These are phyloP conservation scores for Caenorhabditis brenneri DNA, from an alignment of 1,140 invertebrate species.

Conservation along the genomic window DNA sequence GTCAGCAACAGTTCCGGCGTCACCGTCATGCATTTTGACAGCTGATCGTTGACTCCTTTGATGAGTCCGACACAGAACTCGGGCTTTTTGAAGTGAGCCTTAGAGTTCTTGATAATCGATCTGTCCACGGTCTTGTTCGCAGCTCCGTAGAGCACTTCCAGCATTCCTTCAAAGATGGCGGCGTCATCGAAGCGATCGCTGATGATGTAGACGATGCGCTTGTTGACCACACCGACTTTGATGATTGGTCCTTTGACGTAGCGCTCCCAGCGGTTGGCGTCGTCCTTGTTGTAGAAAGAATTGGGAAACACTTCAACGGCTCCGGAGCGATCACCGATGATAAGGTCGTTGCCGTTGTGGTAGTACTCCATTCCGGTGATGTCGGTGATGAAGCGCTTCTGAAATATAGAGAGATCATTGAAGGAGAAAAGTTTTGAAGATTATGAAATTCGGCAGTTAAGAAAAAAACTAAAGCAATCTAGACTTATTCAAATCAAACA, in stretches of 20 bases:
- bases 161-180: not conserved
- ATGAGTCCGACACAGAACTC: not conserved
- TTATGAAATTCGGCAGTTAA: too few relatives aligned
- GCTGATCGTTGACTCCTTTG: not conserved
- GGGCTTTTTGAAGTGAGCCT: not conserved
- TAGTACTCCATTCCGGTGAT: conserved; percentile 7
- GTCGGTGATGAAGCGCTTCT: not conserved
- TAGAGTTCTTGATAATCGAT: too few relatives aligned
- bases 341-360: not conserved
- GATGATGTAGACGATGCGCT: not conserved
- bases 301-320: not conserved
- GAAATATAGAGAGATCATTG: too few relatives aligned
- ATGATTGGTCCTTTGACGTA: not conserved
- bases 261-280: not conserved
- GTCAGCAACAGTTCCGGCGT: not conserved
- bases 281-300: not conserved
- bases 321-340: not conserved
- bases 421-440: too few relatives aligned
- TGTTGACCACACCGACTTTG: conserved; percentile 23
- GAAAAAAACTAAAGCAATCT: too few relatives aligned
- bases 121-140: not conserved
- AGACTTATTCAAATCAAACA: too few relatives aligned
- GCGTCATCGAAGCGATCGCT: not conserved
- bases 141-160: conserved; percentile 6
- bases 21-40: not conserved